Base-by-base conservation (phyloP, 2,797 vertebrate species). In the Halcyon leucocephala region DNA sequence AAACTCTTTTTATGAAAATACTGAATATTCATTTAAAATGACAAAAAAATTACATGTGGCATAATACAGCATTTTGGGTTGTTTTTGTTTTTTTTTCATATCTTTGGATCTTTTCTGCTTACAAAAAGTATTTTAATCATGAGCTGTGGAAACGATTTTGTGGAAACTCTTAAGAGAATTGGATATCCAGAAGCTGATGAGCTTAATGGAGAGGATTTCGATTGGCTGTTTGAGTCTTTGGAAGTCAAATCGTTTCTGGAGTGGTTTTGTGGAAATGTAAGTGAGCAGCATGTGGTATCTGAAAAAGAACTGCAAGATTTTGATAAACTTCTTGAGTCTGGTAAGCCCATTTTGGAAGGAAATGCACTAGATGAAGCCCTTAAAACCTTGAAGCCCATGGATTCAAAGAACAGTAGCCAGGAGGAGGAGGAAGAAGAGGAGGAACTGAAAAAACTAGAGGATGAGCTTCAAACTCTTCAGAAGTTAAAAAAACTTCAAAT, bases 161-260 rank as follows among this genome's bases (percentile, higher is more conserved):
- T 99, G 97, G 98, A 98, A 97, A 98, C 98, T 9, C 96, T 99
- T 67, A 98, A 97, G 86, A 98, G 97, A 91, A 98, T 99, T 57
- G 98, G 98, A 87, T 99, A 99, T 97, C 98, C 99, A 28, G 97
- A 97, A 62, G 98, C 98, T 3, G 95, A 98, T 58, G 94, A 94
- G 21, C 98, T 99, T 60, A 98, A 98, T 94, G 98, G 98, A 77
- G 99, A 98, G 7, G 99, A 99, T 95, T 99, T 99, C 89, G 99
- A 99, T 95, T 99, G 99, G 99, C 97, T 99, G 84, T 99, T 99
- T 96, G 99, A 99, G 70, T 95, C 98, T 35, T 98, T 88, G 0
- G 99, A 99, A 93, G 98, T 97, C 62, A 98, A 97, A 77, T 96
- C 98, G 14, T 99, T 99, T 94, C 92, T 99, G 94, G 98, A 98